Evolutionary conservation across 2,113 vertebrate species (phyloP).

Genomic region (Larimichthys polyactis): DNA sequence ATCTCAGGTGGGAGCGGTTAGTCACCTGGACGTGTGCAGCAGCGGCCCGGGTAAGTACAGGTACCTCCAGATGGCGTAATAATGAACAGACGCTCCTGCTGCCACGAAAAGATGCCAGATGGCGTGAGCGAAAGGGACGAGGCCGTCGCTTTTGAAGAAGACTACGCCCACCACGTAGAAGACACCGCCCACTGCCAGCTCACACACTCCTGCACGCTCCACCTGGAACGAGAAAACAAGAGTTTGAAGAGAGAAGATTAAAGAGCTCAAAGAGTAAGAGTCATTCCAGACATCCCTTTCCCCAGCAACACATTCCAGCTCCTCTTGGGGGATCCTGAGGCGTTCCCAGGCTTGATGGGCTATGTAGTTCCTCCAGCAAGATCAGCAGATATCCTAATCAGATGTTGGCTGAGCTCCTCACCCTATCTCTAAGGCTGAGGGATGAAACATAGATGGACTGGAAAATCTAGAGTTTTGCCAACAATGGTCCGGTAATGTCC

Average conservation of each 20-base stretch:
- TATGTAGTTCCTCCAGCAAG: no score
- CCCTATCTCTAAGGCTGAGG: no score
- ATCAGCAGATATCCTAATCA: no score
- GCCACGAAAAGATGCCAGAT: constrained; percentile 98
- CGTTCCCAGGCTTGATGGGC: no score
- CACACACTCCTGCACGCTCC: constrained; percentile 90
- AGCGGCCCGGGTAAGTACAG: constrained; percentile 84
- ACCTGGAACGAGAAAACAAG: constrained; percentile 79
- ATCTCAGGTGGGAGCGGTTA: background rate
- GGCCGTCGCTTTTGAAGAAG: constrained; percentile 95
- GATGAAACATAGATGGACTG: no score
- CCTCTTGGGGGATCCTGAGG: no score
- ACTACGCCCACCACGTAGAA: constrained; percentile 91
- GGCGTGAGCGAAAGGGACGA: constrained; percentile 95
- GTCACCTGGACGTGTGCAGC: constrained; percentile 82
- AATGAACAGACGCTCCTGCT: constrained; percentile 89
- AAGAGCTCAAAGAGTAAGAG: background rate
- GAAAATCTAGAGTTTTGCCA: no score
- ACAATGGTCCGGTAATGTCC: no score
- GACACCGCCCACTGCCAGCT: constrained; percentile 89
- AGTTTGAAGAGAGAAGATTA: no score
- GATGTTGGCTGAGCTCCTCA: no score
- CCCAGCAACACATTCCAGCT: no score
- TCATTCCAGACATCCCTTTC: no score
- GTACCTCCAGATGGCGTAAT: constrained; percentile 96